These are phyloP conservation scores for Bujurquina vittata DNA, from an alignment of 2,113 vertebrate genomes.

Conservation along the genomic window DNA sequence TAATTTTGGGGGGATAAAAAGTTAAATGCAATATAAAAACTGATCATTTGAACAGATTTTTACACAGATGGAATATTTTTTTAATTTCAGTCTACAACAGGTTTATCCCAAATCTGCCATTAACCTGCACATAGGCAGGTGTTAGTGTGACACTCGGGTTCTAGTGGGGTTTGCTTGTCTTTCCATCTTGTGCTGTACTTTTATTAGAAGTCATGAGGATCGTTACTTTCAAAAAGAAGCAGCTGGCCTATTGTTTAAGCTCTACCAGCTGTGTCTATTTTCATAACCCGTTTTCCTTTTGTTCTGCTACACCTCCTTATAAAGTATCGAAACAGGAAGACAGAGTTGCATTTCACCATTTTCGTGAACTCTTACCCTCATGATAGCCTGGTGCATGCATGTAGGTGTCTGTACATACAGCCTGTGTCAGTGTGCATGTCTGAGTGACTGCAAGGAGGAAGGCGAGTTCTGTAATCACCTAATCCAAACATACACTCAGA, in stretches of 20 bases:
- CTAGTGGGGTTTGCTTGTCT: constrained; percentile 50
- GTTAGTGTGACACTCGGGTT: constrained; percentile 16
- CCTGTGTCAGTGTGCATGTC: constrained; percentile 43
- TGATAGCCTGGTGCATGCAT: constrained; percentile 34
- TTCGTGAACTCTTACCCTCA: constrained; percentile 72
- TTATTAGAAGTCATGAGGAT: constrained; percentile 70
- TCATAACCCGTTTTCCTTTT: constrained; percentile 81
- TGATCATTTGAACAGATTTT: not conserved
- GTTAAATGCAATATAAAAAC: not conserved
- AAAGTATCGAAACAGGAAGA: constrained; percentile 71
- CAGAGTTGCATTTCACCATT: constrained; percentile 71
- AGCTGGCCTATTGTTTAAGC: constrained; percentile 81
- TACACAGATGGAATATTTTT: not conserved
- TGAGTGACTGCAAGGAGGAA: constrained; percentile 68
- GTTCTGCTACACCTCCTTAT: constrained; percentile 72
- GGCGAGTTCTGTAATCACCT: constrained; percentile 81
- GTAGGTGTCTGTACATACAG: constrained; percentile 8
- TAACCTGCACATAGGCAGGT: constrained; percentile 44
- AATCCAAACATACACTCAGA: constrained; percentile 83
- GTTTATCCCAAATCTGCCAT: not conserved
- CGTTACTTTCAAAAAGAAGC: constrained; percentile 77
- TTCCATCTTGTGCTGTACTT: constrained; percentile 69
- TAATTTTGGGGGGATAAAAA: not conserved
- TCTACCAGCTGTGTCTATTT: constrained; percentile 82
- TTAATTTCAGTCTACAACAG: not conserved